Percentiles rank a stretch among this genome's conserved stretches.
These are phyloP conservation scores for Centruroides sculpturatus DNA, from an alignment of 1,140 invertebrate species.

Conservation along the genomic window DNA sequence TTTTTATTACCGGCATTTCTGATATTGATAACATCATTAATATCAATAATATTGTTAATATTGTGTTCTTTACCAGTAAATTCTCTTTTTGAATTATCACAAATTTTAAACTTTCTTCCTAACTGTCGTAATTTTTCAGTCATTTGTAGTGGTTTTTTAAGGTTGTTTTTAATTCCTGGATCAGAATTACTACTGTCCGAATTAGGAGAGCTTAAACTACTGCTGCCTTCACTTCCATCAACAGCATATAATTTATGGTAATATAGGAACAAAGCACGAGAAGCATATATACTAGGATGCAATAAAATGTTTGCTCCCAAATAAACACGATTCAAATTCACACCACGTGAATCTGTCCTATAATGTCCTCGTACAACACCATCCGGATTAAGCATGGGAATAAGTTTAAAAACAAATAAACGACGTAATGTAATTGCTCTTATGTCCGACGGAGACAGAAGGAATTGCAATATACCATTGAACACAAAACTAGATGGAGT, in stretches of 20 bases:
- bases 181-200: too few species aligned
- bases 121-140: too few species aligned
- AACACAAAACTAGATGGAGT: conserved; percentile 86
- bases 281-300: conserved; percentile 70
- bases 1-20: too few species aligned
- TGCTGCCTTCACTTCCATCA: too few species aligned
- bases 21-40: too few species aligned
- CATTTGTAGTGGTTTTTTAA: too few species aligned
- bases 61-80: too few species aligned
- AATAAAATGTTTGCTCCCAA: conserved; percentile 51
- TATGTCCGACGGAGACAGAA: conserved; percentile 52
- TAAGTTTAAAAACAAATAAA: conserved; percentile 80
- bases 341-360: conserved; percentile 70
- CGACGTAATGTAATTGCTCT: conserved; percentile 53
- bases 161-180: too few species aligned
- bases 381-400: conserved; percentile 86
- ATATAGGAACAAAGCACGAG: conserved; percentile 57
- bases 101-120: too few species aligned
- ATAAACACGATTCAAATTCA: conserved; percentile 80
- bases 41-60: too few species aligned
- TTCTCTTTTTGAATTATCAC: too few species aligned
- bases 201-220: too few species aligned
- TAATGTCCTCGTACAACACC: conserved; percentile 79
- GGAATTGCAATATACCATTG: conserved; percentile 72
- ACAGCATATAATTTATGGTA: conserved; percentile 21